These are phyloP conservation scores for Adrianichthys oophorus DNA, from an alignment of 2,797 vertebrate genomes.

Conservation along the genomic window DNA sequence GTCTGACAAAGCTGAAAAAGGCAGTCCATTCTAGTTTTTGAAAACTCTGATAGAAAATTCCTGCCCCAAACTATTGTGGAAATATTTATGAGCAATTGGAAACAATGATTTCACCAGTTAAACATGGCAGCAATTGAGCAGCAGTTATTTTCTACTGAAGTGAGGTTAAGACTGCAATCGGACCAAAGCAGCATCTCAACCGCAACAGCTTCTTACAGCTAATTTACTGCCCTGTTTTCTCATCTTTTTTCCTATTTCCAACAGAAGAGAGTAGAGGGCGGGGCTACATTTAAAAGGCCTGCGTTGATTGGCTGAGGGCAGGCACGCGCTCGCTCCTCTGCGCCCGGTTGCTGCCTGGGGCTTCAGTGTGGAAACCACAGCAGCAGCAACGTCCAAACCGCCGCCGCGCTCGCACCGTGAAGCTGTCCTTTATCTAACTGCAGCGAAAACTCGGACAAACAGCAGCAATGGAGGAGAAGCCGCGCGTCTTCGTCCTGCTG, in stretches of 20 bases:
- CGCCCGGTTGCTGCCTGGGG: conserved; percentile 38
- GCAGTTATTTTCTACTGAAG: no score
- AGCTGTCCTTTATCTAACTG: background rate
- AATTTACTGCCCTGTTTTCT: no score
- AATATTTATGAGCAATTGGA: no score
- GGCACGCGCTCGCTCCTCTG: conserved; percentile 66
- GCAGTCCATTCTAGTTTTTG: no score
- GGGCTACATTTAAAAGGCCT: conserved; percentile 37
- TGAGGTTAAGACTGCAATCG: no score
- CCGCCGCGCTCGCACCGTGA: background rate
- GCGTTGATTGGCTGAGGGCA: conserved; percentile 64
- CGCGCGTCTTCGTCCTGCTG: conserved; percentile 32
- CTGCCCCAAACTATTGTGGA: no score
- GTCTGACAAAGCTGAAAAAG: no score
- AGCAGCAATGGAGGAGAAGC: conserved; percentile 56
- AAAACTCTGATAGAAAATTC: no score
- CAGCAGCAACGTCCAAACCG: background rate
- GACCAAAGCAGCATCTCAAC: no score
- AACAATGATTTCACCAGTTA: no score
- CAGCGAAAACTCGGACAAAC: background rate
- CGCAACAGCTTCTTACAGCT: no score
- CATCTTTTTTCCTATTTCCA: background rate
- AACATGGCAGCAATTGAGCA: no score
- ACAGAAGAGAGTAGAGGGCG: conserved; percentile 41
- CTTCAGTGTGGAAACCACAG: conserved; percentile 23